Conservation (phyloP, 2,113 vertebrate species). For the Phylloscopus trochiloides region DNA sequence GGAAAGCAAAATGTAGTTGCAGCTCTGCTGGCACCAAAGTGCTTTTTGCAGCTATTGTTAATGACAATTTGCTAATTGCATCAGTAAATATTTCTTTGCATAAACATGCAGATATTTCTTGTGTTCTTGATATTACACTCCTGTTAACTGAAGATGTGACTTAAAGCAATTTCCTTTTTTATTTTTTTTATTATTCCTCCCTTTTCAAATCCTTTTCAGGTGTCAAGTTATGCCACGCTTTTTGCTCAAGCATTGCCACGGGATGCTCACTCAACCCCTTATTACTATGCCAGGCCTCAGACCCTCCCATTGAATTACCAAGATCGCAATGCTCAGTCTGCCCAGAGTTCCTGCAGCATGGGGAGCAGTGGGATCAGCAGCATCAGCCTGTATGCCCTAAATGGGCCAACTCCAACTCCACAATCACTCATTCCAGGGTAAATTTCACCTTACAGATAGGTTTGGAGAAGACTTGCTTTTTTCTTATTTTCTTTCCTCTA, state of each 20-base stretch:
- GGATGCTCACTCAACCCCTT: conserved; percentile 94
- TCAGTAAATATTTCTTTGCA: background rate
- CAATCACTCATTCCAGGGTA: conserved; percentile 88
- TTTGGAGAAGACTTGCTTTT: background rate
- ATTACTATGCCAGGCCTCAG: conserved; percentile 92
- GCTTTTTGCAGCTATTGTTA: background rate
- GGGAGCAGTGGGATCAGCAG: conserved; percentile 95
- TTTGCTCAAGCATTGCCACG: conserved; percentile 92
- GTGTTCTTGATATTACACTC: background rate
- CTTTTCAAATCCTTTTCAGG: conserved; percentile 69
- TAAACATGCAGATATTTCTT: background rate
- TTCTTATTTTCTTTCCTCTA: background rate
- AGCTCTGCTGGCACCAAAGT: background rate
- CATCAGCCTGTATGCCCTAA: conserved; percentile 82
- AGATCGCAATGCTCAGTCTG: conserved; percentile 78
- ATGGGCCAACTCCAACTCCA: conserved; percentile 84
- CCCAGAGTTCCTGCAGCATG: conserved; percentile 80
- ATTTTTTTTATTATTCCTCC: background rate
- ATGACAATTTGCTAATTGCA: background rate
- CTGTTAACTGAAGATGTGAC: background rate
- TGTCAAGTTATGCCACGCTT: conserved; percentile 84
- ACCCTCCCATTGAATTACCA: conserved; percentile 89
- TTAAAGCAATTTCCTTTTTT: background rate
- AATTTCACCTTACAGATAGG: background rate
- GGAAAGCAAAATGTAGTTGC: background rate